Percentiles rank a stretch among this genome's conserved stretches.
These are phyloP conservation scores for Dolichoris vasculosae DNA, from an alignment of 1,140 invertebrate genomes.

Conservation along the genomic window DNA sequence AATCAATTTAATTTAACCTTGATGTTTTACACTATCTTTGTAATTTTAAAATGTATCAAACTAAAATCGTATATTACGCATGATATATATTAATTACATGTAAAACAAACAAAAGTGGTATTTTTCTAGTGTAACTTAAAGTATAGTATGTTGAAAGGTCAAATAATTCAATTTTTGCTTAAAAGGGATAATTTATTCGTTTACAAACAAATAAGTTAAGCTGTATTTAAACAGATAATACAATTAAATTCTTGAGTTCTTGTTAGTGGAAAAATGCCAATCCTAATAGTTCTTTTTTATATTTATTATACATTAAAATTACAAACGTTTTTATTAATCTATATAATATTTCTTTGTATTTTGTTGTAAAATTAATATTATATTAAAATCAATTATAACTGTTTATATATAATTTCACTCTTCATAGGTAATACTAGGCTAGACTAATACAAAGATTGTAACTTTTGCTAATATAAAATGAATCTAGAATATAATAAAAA, in stretches of 20 bases:
- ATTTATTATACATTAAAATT: neutral
- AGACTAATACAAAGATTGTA: conserved; percentile 13
- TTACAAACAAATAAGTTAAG: too few relatives aligned
- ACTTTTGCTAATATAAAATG: conserved; percentile 25
- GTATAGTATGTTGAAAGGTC: neutral
- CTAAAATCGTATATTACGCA: neutral
- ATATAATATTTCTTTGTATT: neutral
- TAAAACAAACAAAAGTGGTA: too few relatives aligned
- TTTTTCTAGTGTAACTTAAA: neutral
- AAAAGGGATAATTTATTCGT: too few relatives aligned
- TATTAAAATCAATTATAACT: conserved; percentile 3
- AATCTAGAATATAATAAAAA: conserved; percentile 14
- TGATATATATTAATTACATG: too few relatives aligned
- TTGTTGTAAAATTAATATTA: neutral
- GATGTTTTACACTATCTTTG: neutral
- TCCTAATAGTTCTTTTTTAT: too few relatives aligned
- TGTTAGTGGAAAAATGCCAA: too few relatives aligned
- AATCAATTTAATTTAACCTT: neutral
- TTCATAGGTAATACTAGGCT: conserved; percentile 19
- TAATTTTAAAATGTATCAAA: neutral
- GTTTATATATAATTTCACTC: conserved; percentile 1
- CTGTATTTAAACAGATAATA: too few relatives aligned
- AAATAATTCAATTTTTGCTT: neutral
- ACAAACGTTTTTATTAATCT: neutral
- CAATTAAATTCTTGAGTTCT: too few relatives aligned